These are phyloP conservation scores for Aspiorhynchus laticeps DNA, from an alignment of 2,113 vertebrate species.

Conservation along the genomic window DNA sequence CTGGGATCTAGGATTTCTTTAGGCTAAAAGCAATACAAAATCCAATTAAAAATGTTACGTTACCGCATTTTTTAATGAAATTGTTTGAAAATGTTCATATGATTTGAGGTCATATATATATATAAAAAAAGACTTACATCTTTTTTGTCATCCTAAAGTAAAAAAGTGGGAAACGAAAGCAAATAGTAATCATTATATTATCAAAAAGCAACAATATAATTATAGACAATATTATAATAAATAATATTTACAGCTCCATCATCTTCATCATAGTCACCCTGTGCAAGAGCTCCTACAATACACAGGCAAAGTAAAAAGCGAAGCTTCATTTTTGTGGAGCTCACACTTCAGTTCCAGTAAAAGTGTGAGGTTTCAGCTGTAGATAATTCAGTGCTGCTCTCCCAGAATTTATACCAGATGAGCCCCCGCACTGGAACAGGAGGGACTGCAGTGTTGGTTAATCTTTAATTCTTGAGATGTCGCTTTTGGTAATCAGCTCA, in stretches of 20 bases:
- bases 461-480: conserved; percentile 34
- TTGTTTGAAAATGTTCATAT: too few species aligned
- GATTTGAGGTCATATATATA: too few species aligned
- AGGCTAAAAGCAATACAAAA: neutral
- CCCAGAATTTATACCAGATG: conserved; percentile 40
- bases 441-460: neutral
- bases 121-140: conserved; percentile 14
- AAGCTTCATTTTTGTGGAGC: conserved; percentile 64
- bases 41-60: neutral
- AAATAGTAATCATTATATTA: neutral
- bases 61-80: neutral
- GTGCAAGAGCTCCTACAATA: conserved; percentile 53
- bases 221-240: neutral
- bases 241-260: conserved; percentile 58
- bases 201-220: neutral
- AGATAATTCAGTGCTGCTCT: neutral
- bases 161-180: neutral
- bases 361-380: neutral
- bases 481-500: neutral
- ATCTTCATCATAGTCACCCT: conserved; percentile 62
- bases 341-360: neutral
- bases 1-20: neutral
- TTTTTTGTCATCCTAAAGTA: neutral
- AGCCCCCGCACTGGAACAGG: neutral
- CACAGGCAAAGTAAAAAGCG: conserved; percentile 65